Percentiles rank a stretch among this genome's conserved stretches.
These are phyloP conservation scores for Gastrophryne carolinensis DNA, from an alignment of 2,797 vertebrate genomes.

Conservation along the genomic window DNA sequence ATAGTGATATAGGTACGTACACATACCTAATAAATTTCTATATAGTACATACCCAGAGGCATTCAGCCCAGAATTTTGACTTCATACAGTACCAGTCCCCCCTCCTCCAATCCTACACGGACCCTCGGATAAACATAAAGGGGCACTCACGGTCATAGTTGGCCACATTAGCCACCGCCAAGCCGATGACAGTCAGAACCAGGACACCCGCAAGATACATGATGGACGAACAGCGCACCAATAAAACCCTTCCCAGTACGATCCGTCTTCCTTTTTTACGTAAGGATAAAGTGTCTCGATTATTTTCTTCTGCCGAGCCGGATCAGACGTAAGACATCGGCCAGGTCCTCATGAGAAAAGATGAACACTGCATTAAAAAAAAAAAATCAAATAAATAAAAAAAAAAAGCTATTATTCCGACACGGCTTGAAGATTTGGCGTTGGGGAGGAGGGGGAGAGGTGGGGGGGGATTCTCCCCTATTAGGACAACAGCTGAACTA, in stretches of 20 bases:
- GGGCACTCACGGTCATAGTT: slow-evolving; percentile 44
- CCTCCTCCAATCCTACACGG: not conserved
- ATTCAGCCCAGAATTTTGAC: no score
- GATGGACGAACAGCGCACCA: not conserved
- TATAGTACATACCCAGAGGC: no score
- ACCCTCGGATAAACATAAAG: not conserved
- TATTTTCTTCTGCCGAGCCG: not conserved
- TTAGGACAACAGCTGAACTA: slow-evolving; percentile 32
- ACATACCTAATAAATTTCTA: no score
- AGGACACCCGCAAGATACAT: slow-evolving; percentile 26
- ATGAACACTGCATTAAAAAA: slow-evolving; percentile 1
- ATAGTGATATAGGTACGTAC: no score
- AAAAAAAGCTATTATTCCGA: slow-evolving; percentile 24
- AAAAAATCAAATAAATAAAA: not conserved
- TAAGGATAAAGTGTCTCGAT: slow-evolving; percentile 1
- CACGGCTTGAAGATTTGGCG: no score
- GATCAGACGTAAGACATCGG: slow-evolving; percentile 3
- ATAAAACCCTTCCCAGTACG: not conserved
- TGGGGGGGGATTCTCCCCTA: slow-evolving; percentile 16
- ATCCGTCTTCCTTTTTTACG: no score
- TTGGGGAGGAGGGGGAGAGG: not conserved
- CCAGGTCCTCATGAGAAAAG: slow-evolving; percentile 9
- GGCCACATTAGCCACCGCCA: slow-evolving; percentile 26
- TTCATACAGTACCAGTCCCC: no score
- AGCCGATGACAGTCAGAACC: slow-evolving; percentile 17